Conservation (phyloP, 2,113 vertebrate species). For the Thinocorus orbignyianus region DNA sequence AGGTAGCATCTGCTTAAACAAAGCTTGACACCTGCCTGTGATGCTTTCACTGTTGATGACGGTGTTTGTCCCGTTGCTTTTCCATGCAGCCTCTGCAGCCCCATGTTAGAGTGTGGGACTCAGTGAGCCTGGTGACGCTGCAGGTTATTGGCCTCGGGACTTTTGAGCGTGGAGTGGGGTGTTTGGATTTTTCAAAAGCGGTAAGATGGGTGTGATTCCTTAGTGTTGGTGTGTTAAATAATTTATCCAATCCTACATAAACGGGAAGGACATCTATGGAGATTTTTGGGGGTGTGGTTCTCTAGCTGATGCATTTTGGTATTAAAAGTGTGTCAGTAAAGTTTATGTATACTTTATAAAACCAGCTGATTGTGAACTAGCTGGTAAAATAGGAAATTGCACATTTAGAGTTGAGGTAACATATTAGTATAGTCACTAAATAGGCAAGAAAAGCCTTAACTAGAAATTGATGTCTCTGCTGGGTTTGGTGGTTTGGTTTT, state of each 20-base stretch:
- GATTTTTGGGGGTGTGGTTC: background rate
- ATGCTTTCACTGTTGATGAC: background rate
- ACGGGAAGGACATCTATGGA: accelerated
- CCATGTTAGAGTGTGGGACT: slow-evolving; percentile 96
- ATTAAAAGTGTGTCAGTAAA: background rate
- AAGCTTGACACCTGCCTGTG: accelerated
- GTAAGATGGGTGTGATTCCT: slow-evolving; percentile 70
- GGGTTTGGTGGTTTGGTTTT: background rate
- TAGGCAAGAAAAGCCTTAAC: background rate
- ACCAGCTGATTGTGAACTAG: background rate
- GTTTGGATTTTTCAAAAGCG: slow-evolving; percentile 94
- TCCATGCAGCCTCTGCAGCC: slow-evolving; percentile 86
- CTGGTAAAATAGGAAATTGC: slow-evolving; percentile 5
- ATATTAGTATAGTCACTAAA: background rate
- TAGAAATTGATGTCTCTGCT: background rate
- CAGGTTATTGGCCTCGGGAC: slow-evolving; percentile 91
- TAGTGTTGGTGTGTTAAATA: background rate
- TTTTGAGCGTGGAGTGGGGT: slow-evolving; percentile 95
- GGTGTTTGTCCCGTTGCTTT: slow-evolving; percentile 14
- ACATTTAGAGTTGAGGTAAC: background rate
- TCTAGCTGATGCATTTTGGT: background rate
- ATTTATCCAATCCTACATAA: background rate
- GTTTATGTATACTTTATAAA: background rate
- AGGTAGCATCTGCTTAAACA: background rate
- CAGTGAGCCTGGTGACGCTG: slow-evolving; percentile 87